Conservation (phyloP, 2,888 invertebrate genomes). For the Cryptosula pallasiana region DNA sequence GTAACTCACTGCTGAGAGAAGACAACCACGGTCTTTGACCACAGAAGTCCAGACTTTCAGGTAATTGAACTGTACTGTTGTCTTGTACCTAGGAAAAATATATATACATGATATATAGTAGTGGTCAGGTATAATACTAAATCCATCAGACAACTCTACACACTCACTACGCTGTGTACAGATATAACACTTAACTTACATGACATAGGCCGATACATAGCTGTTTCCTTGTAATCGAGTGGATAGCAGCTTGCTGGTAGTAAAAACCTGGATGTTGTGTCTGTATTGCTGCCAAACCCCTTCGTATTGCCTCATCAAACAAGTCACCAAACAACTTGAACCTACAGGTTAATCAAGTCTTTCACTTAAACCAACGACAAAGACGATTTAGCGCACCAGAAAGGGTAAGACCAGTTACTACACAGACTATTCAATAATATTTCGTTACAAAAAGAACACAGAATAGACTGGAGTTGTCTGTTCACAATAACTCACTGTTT, state of each 20-base stretch:
- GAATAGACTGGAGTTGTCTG: too few relatives aligned
- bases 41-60: background rate
- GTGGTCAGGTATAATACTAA: too few relatives aligned
- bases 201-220: conserved; percentile 70
- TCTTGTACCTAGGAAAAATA: too few relatives aligned
- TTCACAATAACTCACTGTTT: conserved; percentile 67
- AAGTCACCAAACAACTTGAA: conserved; percentile 76
- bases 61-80: background rate
- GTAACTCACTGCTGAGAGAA: background rate
- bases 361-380: background rate
- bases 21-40: background rate
- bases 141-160: too few relatives aligned
- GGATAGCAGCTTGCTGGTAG: conserved; percentile 88
- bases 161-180: too few relatives aligned
- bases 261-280: conserved; percentile 97
- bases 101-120: too few relatives aligned
- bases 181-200: conserved; percentile 56
- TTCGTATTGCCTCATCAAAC: conserved; percentile 89
- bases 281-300: conserved; percentile 85
- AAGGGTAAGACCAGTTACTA: too few relatives aligned
- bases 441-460: too few relatives aligned
- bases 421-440: too few relatives aligned
- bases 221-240: conserved; percentile 69
- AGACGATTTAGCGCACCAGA: background rate
- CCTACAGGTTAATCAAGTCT: too few relatives aligned